Percentiles rank a stretch among this genome's conserved stretches.
Conservation (phyloP, 2,113 vertebrate species). For the Baryphthengus martii region DNA sequence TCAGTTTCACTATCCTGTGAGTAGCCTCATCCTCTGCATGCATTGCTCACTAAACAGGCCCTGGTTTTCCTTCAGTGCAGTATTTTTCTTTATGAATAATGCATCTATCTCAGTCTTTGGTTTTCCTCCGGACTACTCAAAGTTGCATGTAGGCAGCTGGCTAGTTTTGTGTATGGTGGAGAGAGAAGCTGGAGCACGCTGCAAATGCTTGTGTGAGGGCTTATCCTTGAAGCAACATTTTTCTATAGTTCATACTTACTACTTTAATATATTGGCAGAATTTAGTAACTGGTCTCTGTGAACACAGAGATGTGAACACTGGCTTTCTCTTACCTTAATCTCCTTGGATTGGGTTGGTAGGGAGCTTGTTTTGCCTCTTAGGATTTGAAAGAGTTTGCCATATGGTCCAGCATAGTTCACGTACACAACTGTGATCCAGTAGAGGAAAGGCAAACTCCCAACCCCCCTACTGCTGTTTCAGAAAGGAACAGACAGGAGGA, state of each 20-base stretch:
- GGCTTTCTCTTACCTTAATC: background rate
- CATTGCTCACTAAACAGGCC: background rate
- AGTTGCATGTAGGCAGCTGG: background rate
- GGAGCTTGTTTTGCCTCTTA: slow-evolving; percentile 43
- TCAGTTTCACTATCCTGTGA: background rate
- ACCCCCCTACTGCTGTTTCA: slow-evolving; percentile 36
- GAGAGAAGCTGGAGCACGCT: fast-evolving
- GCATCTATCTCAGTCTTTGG: fast-evolving
- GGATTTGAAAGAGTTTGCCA: background rate
- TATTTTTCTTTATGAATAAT: background rate
- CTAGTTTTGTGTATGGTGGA: background rate
- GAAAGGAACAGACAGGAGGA: slow-evolving; percentile 60
- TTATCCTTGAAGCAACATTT: background rate
- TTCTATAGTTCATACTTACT: background rate
- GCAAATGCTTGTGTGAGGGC: background rate
- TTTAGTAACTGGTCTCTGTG: background rate
- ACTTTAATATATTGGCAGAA: background rate
- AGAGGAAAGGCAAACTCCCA: slow-evolving; percentile 56
- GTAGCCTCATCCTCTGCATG: background rate
- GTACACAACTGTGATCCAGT: slow-evolving; percentile 53
- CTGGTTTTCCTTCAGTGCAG: background rate
- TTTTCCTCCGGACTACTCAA: background rate
- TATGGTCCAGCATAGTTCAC: slow-evolving; percentile 39
- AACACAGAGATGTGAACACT: background rate
- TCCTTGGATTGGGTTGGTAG: background rate